Evolutionary conservation across 2,113 vertebrate genomes (phyloP), one percentile per base, ranked within the genome.

Genomic region (Butorides virescens): DNA sequence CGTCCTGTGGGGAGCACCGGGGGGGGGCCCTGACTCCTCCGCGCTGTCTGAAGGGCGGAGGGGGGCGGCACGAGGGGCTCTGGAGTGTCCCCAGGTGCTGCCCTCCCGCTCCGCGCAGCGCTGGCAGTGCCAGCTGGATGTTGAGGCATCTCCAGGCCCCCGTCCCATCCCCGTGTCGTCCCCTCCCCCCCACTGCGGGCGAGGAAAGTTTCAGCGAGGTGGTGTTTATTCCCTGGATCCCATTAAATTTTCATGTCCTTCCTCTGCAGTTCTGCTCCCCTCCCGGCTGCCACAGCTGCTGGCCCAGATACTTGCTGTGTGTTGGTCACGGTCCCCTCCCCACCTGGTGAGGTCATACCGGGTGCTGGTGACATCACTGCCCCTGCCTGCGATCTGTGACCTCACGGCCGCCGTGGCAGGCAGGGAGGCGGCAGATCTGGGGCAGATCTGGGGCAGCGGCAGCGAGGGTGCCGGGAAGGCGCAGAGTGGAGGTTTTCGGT

Each of bases 181-280:
- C 37, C 37, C 37, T 11, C 11, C 20, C 0, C 14, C 11, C 13
- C 0, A 0, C 44, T 26, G 25, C 3, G 2, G 37, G 34, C 2
- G 7, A 71, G 59, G 49, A 47, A 44, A 4, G 21, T 84, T 73
- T 25, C 49, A 4, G 20, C 0, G 26, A 21, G 34, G 34, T 44
- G 36, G 1, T 58, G 25, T 2, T 91, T 84, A 44, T 85, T 76
- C 46, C 52, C 61, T 55, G 13, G 36, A 75, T 68, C n/a, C 85
- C 29, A 30, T 87, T 90, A 63, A 87, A 78, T 52, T 86, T 88
- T 53, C 78, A n/a, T 15, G 42, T 34, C 58, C 74, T 92, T 94
- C 36, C 86, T 26, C 71, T 74, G 71, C 67, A 5, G 44, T 73
- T 67, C 86, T 83, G 62, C 37, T 79, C 71, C 70, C 8, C 11